A percentile compares a stretch with the other conserved stretches of the same genome.
Conservation (phyloP, 2,888 invertebrate species). For the Plebejus anna region DNA sequence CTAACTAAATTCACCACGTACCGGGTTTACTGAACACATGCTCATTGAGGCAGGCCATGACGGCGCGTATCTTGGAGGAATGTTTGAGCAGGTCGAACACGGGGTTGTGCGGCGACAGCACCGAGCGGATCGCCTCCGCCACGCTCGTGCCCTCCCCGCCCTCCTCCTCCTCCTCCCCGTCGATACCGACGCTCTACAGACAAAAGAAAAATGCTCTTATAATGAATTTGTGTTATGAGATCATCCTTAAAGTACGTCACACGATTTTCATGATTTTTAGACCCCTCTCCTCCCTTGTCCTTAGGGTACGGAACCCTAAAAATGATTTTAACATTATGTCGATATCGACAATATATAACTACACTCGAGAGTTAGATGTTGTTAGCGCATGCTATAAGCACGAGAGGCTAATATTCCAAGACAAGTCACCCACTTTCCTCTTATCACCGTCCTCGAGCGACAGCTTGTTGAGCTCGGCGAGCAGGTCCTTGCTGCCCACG, state of each 20-base stretch:
- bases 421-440: conserved; percentile 45
- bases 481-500: conserved; percentile 77
- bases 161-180: conserved; percentile 44
- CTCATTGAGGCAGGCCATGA: conserved; percentile 78
- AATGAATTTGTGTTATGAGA: too few relatives aligned
- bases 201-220: not conserved
- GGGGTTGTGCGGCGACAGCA: conserved; percentile 85
- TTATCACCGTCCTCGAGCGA: conserved; percentile 63
- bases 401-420: too few relatives aligned
- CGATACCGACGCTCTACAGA: conserved; percentile 33
- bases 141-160: conserved; percentile 65
- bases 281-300: too few relatives aligned
- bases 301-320: too few relatives aligned
- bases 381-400: too few relatives aligned
- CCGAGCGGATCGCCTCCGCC: conserved; percentile 79
- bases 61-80: conserved; percentile 85
- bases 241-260: too few relatives aligned
- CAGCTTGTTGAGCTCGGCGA: conserved; percentile 83
- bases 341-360: too few relatives aligned
- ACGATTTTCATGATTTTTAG: too few relatives aligned
- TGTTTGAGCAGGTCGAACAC: conserved; percentile 80
- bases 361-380: too few relatives aligned
- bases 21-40: conserved; percentile 70
- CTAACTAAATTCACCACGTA: conserved; percentile 36
- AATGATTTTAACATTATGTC: too few relatives aligned